Evolutionary conservation across 2,888 invertebrate genomes (phyloP), one percentile per base, ranked within the genome.

Genomic region (Allacma fusca): DNA sequence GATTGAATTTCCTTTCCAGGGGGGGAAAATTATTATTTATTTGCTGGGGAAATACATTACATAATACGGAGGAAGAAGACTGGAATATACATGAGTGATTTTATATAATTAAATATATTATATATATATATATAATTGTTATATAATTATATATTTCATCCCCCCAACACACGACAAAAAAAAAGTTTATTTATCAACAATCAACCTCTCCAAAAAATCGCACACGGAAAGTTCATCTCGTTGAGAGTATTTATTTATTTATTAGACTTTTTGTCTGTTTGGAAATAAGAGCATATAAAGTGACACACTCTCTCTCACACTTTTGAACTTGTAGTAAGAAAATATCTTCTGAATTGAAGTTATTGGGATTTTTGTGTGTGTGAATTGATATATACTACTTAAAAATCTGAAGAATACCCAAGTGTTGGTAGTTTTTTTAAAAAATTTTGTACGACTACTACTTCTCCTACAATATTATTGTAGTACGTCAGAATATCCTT

Each of bases 11-110:
- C 50, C 19, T 50, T 34, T 34, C 50, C 16, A 40, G 13, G 5
- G 19, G 16, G 50, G n/a, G 16, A 50, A 50, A 50, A 13, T 13
- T 50, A 50, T 50, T 50, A 13, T 50, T 13, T 50, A 50, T 50
- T 50, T 19, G 2, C 16, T 50, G 16, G 50, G n/a, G 67, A 34
- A 34, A 67, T 19, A 23, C 23, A 57, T 67, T 67, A 29, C 21
- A 67, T 50, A 9, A 12, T 9, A 50, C 16, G 50, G 50, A 50
- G 50, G 50, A 50, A 16, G 4, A 50, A 50, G 50, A 50, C 50
- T 50, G 50, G 50, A 50, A 50, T 50, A n/a, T n/a, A 12, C 50
- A 50, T 2, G 50, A 50, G 50, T 50, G 50, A 50, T 50, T 50
- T 50, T 50, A 34, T 16, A 50, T 50, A 5, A 4, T 19, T 9